Base-by-base conservation (phyloP, 92 coral and sea anemone genomes). In the Palythoa heliodiscus region DNA sequence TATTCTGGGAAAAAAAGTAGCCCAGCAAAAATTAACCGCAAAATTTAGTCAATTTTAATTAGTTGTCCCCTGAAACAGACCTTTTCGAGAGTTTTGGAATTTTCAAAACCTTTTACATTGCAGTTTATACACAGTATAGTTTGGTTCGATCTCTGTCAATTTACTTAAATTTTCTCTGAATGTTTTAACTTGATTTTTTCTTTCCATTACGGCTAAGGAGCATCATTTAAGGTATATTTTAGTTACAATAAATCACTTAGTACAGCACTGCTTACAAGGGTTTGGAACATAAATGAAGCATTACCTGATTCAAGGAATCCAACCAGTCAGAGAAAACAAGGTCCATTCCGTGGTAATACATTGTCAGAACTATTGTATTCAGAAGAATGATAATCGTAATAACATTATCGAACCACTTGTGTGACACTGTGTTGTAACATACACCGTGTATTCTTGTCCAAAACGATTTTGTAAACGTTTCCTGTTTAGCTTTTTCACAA, bases 231-330 rank as follows among this genome's bases (percentile, higher is more conserved):
- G n/a, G 12, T 5, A 12, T 19, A 2, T 5, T 5, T 19, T 58
- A 11, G 17, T 2, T 19, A 58, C 17, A 14, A 11, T 58, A 20
- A 58, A 19, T 19, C 17, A 12, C 64, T 58, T 14, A 58, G 6
- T 58, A 4, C 1, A 11, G 15, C 17, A 5, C 38, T 25, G 38
- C 16, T 5, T 13, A 14, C 6, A 70, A 25, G 14, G 38, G 2
- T 7, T 70, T 5, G 20, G 50, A 70, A 70, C 19, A 71, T 35
- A 71, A 38, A 71, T n/a, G 3, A 71, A 23, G 7, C 58, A 66
- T 76, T 75, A 88, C 91, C 80, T 88, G 86, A 83, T 88, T 88
- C 52, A 82, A 88, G 38, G 83, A 23, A 11, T 85, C 72, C 22
- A 88, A 25, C 52, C 75, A 54, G 35, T 38, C 58, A 24, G 79